Percentiles rank a stretch among this genome's conserved stretches.
Conservation (phyloP, 2,888 invertebrate species). For the Epinotia brunnichana region DNA sequence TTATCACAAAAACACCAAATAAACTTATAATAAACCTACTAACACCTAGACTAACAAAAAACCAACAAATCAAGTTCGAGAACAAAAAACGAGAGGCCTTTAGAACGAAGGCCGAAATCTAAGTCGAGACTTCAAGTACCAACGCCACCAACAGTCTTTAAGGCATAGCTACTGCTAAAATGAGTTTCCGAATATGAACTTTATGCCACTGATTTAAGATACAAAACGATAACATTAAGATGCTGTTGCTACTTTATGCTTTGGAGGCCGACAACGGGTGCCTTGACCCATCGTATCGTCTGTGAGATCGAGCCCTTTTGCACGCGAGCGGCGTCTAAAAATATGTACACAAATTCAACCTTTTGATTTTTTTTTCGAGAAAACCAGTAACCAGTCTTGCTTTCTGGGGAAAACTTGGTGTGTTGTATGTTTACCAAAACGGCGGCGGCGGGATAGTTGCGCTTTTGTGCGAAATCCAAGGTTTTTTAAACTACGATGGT, state of each 20-base stretch:
- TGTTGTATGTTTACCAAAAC: no score
- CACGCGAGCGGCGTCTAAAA: conserved; percentile 15
- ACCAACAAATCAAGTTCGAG: conserved; percentile 24
- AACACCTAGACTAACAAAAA: conserved; percentile 28
- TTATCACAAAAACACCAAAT: background rate
- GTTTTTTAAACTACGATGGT: no score
- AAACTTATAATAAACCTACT: background rate
- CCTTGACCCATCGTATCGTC: conserved; percentile 24
- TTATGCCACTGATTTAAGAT: background rate
- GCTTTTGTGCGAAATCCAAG: no score
- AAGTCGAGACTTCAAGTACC: conserved; percentile 1
- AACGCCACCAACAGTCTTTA: background rate
- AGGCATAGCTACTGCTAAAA: background rate
- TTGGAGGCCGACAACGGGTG: background rate
- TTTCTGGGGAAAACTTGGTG: no score
- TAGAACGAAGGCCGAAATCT: conserved; percentile 24
- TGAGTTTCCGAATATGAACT: background rate
- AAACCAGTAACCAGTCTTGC: no score
- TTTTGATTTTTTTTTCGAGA: background rate
- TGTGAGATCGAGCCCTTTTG: conserved; percentile 19
- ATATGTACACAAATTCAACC: conserved; percentile 1
- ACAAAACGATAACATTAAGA: background rate
- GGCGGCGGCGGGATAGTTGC: no score
- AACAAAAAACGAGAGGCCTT: conserved; percentile 20
- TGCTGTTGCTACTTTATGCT: conserved; percentile 10